Evolutionary conservation across 2,888 invertebrate species (phyloP), one percentile per base, ranked within the genome.

Genomic region (Hydriomena furcata): DNA sequence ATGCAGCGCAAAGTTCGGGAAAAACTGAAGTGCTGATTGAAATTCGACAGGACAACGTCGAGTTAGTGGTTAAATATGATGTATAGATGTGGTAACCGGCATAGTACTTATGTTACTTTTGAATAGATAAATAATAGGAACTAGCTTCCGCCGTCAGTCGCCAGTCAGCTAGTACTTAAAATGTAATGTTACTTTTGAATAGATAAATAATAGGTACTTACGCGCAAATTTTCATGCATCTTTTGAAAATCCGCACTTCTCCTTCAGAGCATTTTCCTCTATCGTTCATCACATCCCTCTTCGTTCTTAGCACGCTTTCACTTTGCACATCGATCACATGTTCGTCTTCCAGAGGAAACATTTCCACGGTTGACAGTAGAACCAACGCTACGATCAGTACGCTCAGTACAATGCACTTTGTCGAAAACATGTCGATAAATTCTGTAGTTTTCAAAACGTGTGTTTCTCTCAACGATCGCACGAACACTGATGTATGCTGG

Each of bases 161-260:
- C n/a, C n/a, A n/a, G n/a, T n/a, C n/a, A n/a, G n/a, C n/a, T n/a
- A n/a, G n/a, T n/a, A n/a, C n/a, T n/a, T n/a, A n/a, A n/a, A n/a
- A n/a, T n/a, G n/a, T n/a, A n/a, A n/a, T n/a, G n/a, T n/a, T n/a
- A n/a, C n/a, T n/a, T n/a, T n/a, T n/a, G n/a, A n/a, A n/a, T n/a
- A n/a, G n/a, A n/a, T n/a, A n/a, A n/a, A n/a, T n/a, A n/a, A n/a
- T n/a, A 17, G 2, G 11, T 34, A 45, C 44, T 37, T 23, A 45
- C 44, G 36, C 17, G 44, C 44, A 44, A 28, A 28, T 8, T n/a
- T n/a, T n/a, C 13, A 21, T 6, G 8, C 44, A 44, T 13, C n/a
- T 21, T 4, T 28, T 17, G 0, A 38, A n/a, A 1, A 44, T 12
- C 27, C 20, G 8, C 3, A 7, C 13, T 13, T 27, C 21, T 13